Evolutionary conservation across 2,888 invertebrate species (phyloP), one percentile per base, ranked within the genome.

Genomic region (Cheilosia impressa): DNA sequence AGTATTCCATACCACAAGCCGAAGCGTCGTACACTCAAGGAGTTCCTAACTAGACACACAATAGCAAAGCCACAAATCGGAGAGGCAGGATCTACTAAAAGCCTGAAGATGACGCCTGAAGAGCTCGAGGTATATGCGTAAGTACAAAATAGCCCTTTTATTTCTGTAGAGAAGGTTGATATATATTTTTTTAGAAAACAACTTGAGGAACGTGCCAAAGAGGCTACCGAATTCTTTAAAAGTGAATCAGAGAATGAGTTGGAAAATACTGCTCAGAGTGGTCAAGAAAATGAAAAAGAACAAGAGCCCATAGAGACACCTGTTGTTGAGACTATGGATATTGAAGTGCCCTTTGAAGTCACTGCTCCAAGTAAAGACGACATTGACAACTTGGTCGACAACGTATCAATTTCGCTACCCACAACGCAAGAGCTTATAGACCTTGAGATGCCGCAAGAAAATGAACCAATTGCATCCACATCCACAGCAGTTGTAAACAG

Each of bases 1-100:
- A 95, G 95, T 50, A 92, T 98, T 45, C 98, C 98, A 0, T 98
- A 98, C 91, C 98, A 98, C 90, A 94, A 95, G 89, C 97, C 98
- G 1, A 96, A 96, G 89, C 95, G 96, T 47, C 93, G 96, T 71
- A 95, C 95, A 0, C 92, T 98, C 0, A 94, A 96, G 90, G 98
- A 97, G 89, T 97, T 98, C 89, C 93, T 97, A 88, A 93, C 88
- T 17, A 89, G 92, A 1, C 89, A 89, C 9, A 91, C 91, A 0
- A 89, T 91, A 17, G 88, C 88, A 10, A 89, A 89, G 43, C 90
- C 90, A 1, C 65, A 88, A 87, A 85, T 43, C 50, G 71, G 77
- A 52, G 84, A 87, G 0, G 82, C 87, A 0, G 88, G 88, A 5
- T 89, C 89, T 72, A 88, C 89, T 13, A 90, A 69, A 87, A 89